Evolutionary conservation across 2,797 vertebrate genomes (phyloP), one percentile per base, ranked within the genome.

Genomic region (Potorous gilbertii): DNA sequence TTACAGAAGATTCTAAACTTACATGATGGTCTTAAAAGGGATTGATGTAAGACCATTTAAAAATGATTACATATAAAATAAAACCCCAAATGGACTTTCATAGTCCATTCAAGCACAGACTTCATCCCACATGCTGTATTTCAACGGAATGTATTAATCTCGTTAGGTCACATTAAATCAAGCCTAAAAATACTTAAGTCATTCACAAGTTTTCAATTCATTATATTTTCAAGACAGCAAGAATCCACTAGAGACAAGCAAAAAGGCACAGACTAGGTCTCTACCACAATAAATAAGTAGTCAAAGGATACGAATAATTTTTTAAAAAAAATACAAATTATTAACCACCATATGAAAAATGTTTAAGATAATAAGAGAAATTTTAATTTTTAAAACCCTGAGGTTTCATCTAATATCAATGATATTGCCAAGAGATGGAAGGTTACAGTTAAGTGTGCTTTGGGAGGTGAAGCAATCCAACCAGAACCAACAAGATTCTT

Each of bases 101-200:
- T 40, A 93, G 94, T 96, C 59, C 57, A 92, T 93, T 92, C 95
- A 96, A 94, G 95, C 40, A 90, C 66, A 94, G 95, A 56, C 89
- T 91, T 94, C 92, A 50, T 92, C 93, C 21, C n/a, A 92, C 92
- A 92, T 34, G 34, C 18, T 94, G 59, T 92, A 56, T 90, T 92
- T 94, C 90, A 96, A 54, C 29, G 50, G 92, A 93, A 91, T 57
- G 50, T 55, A 74, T 18, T 92, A 94, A 95, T 90, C 89, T 56
- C 54, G 57, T 3, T 54, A 2, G 54, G 5, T 91, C 54, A 95
- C 90, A 54, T 31, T 74, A 94, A 90, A 92, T 92, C 93, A 96
- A 95, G 90, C 4, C 87, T 93, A 34, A 95, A 94, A n/a, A 95
- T 92, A 92, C 57, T 40, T 91, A 56, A 57, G 90, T 3, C 90